Conservation (phyloP, 2,113 vertebrate species). For the Myrmecobius fasciatus region DNA sequence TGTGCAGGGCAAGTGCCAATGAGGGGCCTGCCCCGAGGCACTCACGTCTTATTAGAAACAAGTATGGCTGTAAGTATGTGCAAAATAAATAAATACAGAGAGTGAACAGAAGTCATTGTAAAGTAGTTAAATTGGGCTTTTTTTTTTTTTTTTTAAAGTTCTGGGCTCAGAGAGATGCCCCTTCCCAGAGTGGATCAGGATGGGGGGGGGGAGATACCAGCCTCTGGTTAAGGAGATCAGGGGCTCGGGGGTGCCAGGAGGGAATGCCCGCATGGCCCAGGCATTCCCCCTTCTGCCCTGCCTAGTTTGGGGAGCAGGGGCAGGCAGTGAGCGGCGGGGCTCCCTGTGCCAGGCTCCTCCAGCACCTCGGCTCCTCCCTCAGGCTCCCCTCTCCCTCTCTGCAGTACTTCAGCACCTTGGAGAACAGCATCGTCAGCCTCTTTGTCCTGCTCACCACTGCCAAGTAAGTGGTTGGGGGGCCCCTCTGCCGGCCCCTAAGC, state of each 20-base stretch:
- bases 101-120: neutral
- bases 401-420: conserved; percentile 96
- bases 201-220: neutral
- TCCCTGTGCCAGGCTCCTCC: neutral
- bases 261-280: neutral
- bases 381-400: conserved; percentile 57
- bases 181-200: neutral
- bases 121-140: neutral
- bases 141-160: too few species aligned
- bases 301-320: neutral
- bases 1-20: neutral
- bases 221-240: neutral
- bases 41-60: neutral
- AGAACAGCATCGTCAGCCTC: conserved; percentile 97
- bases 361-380: accelerated
- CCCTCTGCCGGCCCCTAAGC: neutral
- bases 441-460: conserved; percentile 98
- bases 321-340: accelerated
- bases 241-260: neutral
- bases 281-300: accelerated
- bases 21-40: neutral
- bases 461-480: conserved; percentile 88
- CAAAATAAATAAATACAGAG: neutral
- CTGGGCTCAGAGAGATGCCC: neutral
- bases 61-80: neutral